Base-by-base conservation (phyloP, 2,888 invertebrate genomes). In the Athripsodes cinereus region DNA sequence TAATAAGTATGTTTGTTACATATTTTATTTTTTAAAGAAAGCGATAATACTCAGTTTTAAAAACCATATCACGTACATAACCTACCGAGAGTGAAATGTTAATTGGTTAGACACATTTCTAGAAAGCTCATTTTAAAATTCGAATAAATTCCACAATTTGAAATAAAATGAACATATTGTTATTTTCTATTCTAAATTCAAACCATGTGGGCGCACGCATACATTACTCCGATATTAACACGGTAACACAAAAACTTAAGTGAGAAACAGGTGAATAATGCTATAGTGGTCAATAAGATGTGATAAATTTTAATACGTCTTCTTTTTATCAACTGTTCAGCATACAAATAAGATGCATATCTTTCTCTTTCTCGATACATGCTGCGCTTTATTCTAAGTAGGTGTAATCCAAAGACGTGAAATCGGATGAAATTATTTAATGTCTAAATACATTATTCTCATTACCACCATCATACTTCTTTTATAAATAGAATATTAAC, bases 201-300 rank as follows among this genome's bases (percentile, higher is more conserved):
- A 40, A 40, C 13, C 40, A 40, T 3, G 40, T 40, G 40, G 40
- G 40, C 13, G 40, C 16, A 16, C 26, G 26, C 26, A 26, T 26
- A 26, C 26, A 26, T 26, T 26, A 26, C 26, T 6, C 10, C 10
- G 40, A 40, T 13, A 13, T 40, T 40, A 40, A 40, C 40, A 40
- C 40, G 40, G 40, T 40, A 40, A 40, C 40, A 40, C 40, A 40
- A 40, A 40, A 40, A 40, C 40, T 40, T 13, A 40, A 40, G 40
- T n/a, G 13, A 40, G 2, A 40, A 40, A 40, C 40, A 40, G 40
- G 40, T 40, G 26, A 26, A 10, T 26, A 10, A 13, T 40, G 5
- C 16, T 13, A n/a, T 13, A 8, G 13, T 40, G 40, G 40, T 40
- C 40, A 40, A 3, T 40, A 16, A 8, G 40, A 40, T 40, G 40